Evolutionary conservation across 2,888 invertebrate genomes (phyloP).

Genomic region (Amblyjoppa fuscipennis): DNA sequence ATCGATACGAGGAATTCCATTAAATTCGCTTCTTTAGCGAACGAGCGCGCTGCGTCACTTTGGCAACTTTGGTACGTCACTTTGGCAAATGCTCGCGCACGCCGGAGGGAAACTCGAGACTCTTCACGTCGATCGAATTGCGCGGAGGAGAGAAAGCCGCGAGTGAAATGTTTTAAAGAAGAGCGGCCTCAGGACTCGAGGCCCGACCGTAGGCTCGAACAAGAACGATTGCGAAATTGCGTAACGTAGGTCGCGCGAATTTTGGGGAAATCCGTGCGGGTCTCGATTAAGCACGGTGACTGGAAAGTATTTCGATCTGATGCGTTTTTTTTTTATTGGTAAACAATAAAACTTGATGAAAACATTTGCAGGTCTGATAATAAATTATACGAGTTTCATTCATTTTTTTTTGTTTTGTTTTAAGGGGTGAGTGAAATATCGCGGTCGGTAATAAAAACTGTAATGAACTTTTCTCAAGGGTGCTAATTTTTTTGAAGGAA

Average conservation of each 20-base stretch:
- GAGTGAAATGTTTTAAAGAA: constrained; percentile 29
- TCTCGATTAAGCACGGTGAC: not conserved
- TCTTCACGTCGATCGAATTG: constrained; percentile 28
- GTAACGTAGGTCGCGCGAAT: not conserved
- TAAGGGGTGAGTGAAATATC: no score
- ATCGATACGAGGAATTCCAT: constrained; percentile 53
- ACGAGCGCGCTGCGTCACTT: not conserved
- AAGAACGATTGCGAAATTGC: constrained; percentile 12
- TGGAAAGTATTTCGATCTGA: not conserved
- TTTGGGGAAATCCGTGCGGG: not conserved
- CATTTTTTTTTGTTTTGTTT: no score
- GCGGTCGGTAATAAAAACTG: no score
- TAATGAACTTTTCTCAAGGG: no score
- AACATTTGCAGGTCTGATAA: no score
- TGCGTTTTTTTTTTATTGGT: no score
- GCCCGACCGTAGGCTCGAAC: not conserved
- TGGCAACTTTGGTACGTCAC: constrained; percentile 47
- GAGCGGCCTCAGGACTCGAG: constrained; percentile 3
- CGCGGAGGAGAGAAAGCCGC: constrained; percentile 29
- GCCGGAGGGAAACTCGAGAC: not conserved
- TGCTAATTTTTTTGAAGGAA: no score
- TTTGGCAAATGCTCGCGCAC: constrained; percentile 19
- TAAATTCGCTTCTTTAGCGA: constrained; percentile 40
- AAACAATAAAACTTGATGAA: no score
- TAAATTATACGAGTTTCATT: no score